These are phyloP conservation scores for Hypanus sabinus DNA, from an alignment of 2,113 vertebrate species.

Conservation along the genomic window DNA sequence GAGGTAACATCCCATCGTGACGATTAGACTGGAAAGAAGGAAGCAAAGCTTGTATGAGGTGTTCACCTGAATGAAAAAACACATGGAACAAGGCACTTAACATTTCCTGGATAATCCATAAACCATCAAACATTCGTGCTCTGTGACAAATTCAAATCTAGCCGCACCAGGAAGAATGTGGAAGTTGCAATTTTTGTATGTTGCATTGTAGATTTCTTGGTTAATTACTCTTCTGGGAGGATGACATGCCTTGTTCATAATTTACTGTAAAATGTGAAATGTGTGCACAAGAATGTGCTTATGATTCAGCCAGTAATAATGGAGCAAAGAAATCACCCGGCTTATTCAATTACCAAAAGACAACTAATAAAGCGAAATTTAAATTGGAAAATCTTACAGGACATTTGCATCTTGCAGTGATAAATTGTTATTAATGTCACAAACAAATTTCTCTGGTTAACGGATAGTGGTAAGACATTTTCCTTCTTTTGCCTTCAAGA, in stretches of 20 bases:
- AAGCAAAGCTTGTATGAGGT: too few species aligned
- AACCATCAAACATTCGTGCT: too few species aligned
- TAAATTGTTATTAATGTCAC: background rate
- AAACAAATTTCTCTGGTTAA: background rate
- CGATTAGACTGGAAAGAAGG: too few species aligned
- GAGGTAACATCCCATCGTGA: too few species aligned
- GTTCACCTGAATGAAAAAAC: too few species aligned
- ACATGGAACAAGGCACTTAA: too few species aligned
- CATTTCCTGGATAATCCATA: too few species aligned
- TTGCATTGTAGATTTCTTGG: background rate
- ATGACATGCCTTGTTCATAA: background rate
- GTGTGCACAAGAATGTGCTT: background rate
- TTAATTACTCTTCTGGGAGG: background rate
- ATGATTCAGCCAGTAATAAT: background rate
- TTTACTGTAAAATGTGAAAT: background rate
- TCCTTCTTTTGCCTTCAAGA: background rate
- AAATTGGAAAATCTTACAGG: background rate
- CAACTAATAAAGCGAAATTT: background rate
- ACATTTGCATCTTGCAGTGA: background rate
- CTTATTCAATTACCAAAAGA: background rate
- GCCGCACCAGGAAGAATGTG: too few species aligned
- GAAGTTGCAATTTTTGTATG: background rate
- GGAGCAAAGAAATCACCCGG: background rate
- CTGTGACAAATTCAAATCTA: too few species aligned
- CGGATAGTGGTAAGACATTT: background rate